Evolutionary conservation across 2,888 invertebrate genomes (phyloP).

Genomic region (Rhingia rostrata): DNA sequence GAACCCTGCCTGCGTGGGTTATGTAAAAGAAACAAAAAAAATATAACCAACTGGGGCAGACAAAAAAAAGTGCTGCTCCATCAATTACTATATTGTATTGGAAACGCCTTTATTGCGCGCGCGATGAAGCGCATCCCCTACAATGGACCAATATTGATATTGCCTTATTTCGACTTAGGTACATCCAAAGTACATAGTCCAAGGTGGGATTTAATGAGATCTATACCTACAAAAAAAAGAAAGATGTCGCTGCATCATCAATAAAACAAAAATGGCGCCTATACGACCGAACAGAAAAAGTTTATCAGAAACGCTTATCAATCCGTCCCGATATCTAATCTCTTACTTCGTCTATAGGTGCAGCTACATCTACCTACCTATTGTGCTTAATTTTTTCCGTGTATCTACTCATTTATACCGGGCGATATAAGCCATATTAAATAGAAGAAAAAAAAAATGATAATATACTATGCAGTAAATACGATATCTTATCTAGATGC

Average conservation of each 20-base stretch:
- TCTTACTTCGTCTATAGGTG: neutral
- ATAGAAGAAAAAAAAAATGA: neutral
- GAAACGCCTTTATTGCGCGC: conserved; percentile 76
- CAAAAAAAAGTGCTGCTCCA: conserved; percentile 30
- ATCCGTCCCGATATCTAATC: conserved; percentile 37
- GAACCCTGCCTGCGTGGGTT: neutral
- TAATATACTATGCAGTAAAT: conserved; percentile 14
- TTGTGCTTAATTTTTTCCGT: conserved; percentile 26
- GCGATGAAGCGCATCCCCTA: conserved; percentile 74
- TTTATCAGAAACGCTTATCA: conserved; percentile 35
- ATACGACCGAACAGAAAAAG: neutral
- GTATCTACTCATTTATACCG: conserved; percentile 3
- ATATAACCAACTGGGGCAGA: neutral
- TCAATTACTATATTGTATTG: conserved; percentile 75
- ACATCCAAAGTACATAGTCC: conserved; percentile 1
- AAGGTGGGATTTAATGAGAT: conserved; percentile 1
- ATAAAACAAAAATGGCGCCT: conserved; percentile 52
- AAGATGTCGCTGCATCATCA: conserved; percentile 40
- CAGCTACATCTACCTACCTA: neutral
- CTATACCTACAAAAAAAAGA: conserved; percentile 1
- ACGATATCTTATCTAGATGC: conserved; percentile 62
- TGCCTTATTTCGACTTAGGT: conserved; percentile 57
- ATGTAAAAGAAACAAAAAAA: conserved; percentile 25
- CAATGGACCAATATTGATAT: conserved; percentile 73
- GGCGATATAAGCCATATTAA: conserved; percentile 3